Evolutionary conservation across 2,113 vertebrate genomes (phyloP), one percentile per base, ranked within the genome.

Genomic region (Penelope pileata): DNA sequence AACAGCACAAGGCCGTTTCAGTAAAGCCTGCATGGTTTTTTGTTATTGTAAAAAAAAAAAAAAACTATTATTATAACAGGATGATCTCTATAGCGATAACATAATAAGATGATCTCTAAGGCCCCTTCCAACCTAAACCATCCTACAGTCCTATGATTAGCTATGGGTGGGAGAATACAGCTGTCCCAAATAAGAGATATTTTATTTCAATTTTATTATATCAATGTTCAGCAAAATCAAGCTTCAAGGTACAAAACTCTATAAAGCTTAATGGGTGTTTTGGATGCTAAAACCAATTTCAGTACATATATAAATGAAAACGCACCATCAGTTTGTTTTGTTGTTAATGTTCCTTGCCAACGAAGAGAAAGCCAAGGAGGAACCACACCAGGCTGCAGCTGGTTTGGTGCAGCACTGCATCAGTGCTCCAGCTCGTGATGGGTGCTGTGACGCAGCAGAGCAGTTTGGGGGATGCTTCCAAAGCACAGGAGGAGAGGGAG

Each of bases 301-400:
- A 63, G 42, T 59, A 9, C 43, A 43, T 76, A 87, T 75, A 53
- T 90, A 68, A 69, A 43, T 63, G 67, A 40, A 74, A 76, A 79
- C 3, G 21, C 26, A 5, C 67, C 5, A 36, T 66, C 45, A 62
- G 0, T 86, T 83, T 48, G 48, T 26, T 86, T 21, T 36, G 40
- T 47, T 15, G 88, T 60, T 59, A 68, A 63, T 38, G 64, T 53
- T 56, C 36, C 42, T 4, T 10, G 40, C 40, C 85, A 58, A 79
- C 34, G 40, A 47, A 60, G 29, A 3, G 50, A 6, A 64, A 34
- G 51, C 0, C 0, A 3, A 4, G 16, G 63, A 2, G 8, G 82
- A 23, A 48, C n/a, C n/a, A 15, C 38, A 42, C 6, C n/a, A 12
- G 45, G 10, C 7, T 40, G n/a, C 24, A 66, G 56, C 56, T 24